Evolutionary conservation across 2,888 invertebrate genomes (phyloP), one percentile per base, ranked within the genome.

Genomic region (Pristionchus maxplancki): DNA sequence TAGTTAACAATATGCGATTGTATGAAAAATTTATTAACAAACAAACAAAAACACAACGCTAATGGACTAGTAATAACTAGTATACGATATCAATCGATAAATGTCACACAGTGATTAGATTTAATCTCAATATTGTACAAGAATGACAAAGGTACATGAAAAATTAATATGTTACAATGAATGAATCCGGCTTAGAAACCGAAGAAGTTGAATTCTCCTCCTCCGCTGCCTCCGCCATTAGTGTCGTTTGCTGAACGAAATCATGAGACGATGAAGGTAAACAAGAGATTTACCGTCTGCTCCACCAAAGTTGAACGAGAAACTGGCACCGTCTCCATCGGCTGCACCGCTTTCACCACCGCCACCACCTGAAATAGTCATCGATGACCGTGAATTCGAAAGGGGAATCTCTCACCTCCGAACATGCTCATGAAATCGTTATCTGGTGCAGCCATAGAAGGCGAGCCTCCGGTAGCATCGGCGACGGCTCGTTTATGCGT

Each of bases 271-370:
- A 1, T 3, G 6, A 24, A 20, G 9, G n/a, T n/a, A n/a, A n/a
- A n/a, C n/a, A n/a, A n/a, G n/a, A n/a, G n/a, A 24, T n/a, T 58
- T 48, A 78, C 78, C 78, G n/a, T 78, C 78, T 44, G n/a, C 78
- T 44, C 78, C 78, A n/a, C 78, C 78, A n/a, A 78, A 78, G 28
- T 78, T 78, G 78, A 78, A 78, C 24, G 78, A 78, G 78, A 78
- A 78, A n/a, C 78, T 48, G n/a, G 44, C 17, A 28, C n/a, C 78
- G 15, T 48, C 78, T 48, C n/a, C 78, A 48, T 28, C 78, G 4
- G 15, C 44, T 40, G 44, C 78, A 1, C 44, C 78, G 28, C n/a
- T 15, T 24, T 48, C 78, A 28, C 78, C 78, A 13, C 40, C 71
- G 40, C 40, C 78, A 44, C 44, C 48, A 78, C 44, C 78, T 74